These are phyloP conservation scores for Hydrozoanthus gracilis DNA, from an alignment of 92 coral and sea anemone genomes.

Conservation along the genomic window DNA sequence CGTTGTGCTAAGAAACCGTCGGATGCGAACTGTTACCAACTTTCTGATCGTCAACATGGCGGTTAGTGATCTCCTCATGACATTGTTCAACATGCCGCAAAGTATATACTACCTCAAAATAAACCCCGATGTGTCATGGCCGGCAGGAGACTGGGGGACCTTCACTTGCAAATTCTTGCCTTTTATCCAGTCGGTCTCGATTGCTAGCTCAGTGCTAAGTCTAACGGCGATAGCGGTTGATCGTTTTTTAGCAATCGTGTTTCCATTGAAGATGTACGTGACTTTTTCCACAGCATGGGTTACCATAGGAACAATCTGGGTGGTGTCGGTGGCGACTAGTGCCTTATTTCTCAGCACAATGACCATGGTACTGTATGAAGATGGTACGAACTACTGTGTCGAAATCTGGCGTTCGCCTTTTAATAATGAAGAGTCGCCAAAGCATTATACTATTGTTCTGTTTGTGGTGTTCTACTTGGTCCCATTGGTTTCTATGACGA, in stretches of 20 bases:
- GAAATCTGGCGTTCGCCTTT: constrained; percentile 72
- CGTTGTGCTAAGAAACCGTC: constrained; percentile 72
- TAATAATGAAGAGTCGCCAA: constrained; percentile 31
- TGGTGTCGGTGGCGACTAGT: constrained; percentile 64
- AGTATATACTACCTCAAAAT: constrained; percentile 40
- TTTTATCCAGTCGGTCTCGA: constrained; percentile 72
- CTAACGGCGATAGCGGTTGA: constrained; percentile 82
- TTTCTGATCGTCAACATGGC: constrained; percentile 91
- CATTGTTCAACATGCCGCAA: constrained; percentile 75
- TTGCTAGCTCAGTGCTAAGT: constrained; percentile 82
- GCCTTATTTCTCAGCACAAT: constrained; percentile 69
- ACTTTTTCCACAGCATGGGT: constrained; percentile 70
- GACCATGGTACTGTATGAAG: constrained; percentile 28
- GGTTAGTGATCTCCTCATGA: constrained; percentile 74
- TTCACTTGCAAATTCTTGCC: constrained; percentile 73
- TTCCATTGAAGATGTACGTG: constrained; percentile 74
- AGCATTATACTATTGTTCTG: constrained; percentile 69
- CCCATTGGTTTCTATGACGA: constrained; percentile 66
- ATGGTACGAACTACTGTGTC: constrained; percentile 33
- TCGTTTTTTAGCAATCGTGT: constrained; percentile 79
- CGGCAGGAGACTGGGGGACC: constrained; percentile 54
- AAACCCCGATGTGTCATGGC: constrained; percentile 45
- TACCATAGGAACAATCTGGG: constrained; percentile 74
- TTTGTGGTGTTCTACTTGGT: constrained; percentile 73
- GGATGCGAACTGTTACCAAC: constrained; percentile 88